Evolutionary conservation across 1,140 invertebrate genomes (phyloP).

Genomic region (Ooceraea biroi): DNA sequence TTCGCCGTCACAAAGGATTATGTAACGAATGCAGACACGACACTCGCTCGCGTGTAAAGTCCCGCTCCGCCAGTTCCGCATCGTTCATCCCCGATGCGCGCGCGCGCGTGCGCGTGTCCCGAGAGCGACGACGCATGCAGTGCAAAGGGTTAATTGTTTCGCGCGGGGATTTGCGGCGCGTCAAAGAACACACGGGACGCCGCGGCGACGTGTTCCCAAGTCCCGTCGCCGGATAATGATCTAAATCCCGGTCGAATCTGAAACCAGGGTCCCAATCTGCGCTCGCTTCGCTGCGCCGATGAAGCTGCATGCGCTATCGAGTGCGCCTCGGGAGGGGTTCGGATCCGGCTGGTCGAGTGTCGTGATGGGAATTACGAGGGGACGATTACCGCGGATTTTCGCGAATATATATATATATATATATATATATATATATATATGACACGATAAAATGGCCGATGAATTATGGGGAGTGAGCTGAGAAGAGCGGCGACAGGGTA

Average conservation of each 20-base stretch:
- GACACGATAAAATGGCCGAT: slow-evolving; percentile 75
- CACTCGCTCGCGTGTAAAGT: slow-evolving; percentile 11
- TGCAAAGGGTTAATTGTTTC: slow-evolving; percentile 72
- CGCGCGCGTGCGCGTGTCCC: slow-evolving; percentile 13
- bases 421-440: slow-evolving; percentile 75
- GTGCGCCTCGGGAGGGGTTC: slow-evolving; percentile 1
- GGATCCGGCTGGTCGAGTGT: slow-evolving; percentile 47
- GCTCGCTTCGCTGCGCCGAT: slow-evolving; percentile 41
- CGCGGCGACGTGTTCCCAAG: slow-evolving; percentile 72
- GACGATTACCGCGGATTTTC: slow-evolving; percentile 76
- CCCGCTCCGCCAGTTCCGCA: slow-evolving; percentile 12
- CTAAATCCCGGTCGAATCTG: slow-evolving; percentile 72
- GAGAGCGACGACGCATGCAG: slow-evolving; percentile 34
- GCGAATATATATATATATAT: slow-evolving; percentile 77
- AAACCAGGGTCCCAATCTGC: slow-evolving; percentile 66
- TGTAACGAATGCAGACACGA: slow-evolving; percentile 44
- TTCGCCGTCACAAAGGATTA: slow-evolving; percentile 38
- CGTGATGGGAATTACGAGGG: slow-evolving; percentile 68
- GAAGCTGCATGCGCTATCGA: slow-evolving; percentile 30
- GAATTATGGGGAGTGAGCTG: slow-evolving; percentile 69
- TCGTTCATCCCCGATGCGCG: slow-evolving; percentile 23
- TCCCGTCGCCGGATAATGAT: slow-evolving; percentile 73
- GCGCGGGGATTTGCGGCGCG: slow-evolving; percentile 72
- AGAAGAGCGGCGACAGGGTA: slow-evolving; percentile 42
- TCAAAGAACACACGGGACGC: slow-evolving; percentile 70